These are phyloP conservation scores for Clarias macrocephalus DNA, from an alignment of 2,113 vertebrate species.

Conservation along the genomic window DNA sequence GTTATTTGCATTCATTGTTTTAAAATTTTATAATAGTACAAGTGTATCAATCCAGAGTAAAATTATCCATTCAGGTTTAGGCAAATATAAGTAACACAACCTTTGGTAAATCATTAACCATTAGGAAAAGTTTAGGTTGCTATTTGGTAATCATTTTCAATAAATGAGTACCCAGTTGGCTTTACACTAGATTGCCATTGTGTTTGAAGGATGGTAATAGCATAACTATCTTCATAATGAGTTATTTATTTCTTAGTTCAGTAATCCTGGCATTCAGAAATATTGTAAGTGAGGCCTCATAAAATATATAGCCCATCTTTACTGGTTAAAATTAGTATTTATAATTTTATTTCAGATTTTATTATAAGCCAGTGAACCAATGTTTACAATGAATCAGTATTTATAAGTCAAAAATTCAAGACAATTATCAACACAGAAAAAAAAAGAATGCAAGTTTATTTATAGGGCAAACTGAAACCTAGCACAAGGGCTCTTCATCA, in stretches of 20 bases:
- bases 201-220: not conserved
- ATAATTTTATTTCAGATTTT: not conserved
- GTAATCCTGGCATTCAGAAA: not conserved
- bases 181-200: not conserved
- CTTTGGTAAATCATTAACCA: not conserved
- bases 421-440: slow-evolving; percentile 29
- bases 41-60: not conserved
- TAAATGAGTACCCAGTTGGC: not conserved
- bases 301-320: not conserved
- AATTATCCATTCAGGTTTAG: not conserved
- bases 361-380: not conserved
- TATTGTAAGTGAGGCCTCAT: not conserved
- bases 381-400: not conserved
- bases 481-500: slow-evolving; percentile 66
- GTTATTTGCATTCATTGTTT: not conserved
- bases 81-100: not conserved
- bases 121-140: not conserved
- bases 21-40: not conserved
- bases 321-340: not conserved
- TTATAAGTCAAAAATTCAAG: not conserved
- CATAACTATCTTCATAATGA: not conserved
- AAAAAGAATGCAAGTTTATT: not conserved
- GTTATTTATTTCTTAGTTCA: not conserved
- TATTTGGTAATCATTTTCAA: slow-evolving; percentile 5
- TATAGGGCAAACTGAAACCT: slow-evolving; percentile 40